A percentile compares a stretch with the other conserved stretches of the same genome.
These are phyloP conservation scores for Melanostigma gelatinosum DNA, from an alignment of 2,113 vertebrate genomes.

Conservation along the genomic window DNA sequence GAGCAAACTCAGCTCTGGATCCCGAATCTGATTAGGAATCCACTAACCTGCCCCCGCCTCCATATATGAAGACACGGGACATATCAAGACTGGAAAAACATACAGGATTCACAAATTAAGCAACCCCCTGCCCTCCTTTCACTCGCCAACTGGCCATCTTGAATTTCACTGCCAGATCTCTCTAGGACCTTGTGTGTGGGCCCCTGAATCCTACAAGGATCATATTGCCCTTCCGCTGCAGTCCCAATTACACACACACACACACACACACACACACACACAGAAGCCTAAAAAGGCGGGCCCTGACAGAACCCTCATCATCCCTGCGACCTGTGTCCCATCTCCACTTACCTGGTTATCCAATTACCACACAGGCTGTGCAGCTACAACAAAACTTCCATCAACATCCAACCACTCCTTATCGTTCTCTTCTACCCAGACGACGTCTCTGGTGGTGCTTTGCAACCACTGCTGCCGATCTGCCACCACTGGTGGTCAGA, in stretches of 20 bases:
- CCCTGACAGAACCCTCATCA: conserved; percentile 67
- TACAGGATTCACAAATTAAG: conserved; percentile 73
- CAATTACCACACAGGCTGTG: conserved; percentile 63
- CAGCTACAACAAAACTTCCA: conserved; percentile 53
- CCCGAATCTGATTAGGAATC: conserved; percentile 69
- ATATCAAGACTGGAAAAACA: conserved; percentile 71
- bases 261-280: conserved; percentile 34
- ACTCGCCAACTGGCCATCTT: conserved; percentile 75
- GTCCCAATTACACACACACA: conserved; percentile 57
- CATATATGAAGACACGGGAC: conserved; percentile 60
- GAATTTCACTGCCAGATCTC: conserved; percentile 81
- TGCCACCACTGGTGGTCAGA: conserved; percentile 51
- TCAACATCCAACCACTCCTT: conserved; percentile 45
- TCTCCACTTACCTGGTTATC: conserved; percentile 74
- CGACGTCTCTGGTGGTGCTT: conserved; percentile 47
- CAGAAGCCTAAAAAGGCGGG: conserved; percentile 61
- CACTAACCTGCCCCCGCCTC: conserved; percentile 22
- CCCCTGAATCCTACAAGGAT: conserved; percentile 79
- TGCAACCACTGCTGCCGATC: conserved; percentile 38
- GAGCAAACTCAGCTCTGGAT: conserved; percentile 30
- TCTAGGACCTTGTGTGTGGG: conserved; percentile 77
- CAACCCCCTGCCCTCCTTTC: conserved; percentile 38
- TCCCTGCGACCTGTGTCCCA: conserved; percentile 59
- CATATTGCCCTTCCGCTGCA: conserved; percentile 80
- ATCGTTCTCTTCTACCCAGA: conserved; percentile 24